Conservation (phyloP, 2,797 vertebrate species). For the Artibeus jamaicensis region DNA sequence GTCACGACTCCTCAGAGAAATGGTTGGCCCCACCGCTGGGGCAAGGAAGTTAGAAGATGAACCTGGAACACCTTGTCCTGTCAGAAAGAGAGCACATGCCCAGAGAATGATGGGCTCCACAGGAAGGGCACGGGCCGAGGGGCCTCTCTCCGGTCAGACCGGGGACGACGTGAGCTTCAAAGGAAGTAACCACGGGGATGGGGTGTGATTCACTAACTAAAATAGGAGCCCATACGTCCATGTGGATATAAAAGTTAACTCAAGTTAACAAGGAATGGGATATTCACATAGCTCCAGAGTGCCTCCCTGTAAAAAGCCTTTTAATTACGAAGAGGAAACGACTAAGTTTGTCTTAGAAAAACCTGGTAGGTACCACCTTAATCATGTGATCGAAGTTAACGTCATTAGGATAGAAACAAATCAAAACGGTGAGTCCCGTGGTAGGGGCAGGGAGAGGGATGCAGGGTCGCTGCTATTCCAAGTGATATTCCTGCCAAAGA, state of each 20-base stretch:
- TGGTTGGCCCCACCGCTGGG: neutral
- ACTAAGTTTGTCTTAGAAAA: neutral
- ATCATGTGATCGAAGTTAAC: neutral
- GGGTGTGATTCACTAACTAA: neutral
- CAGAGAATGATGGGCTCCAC: fast-evolving
- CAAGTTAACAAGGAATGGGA: neutral
- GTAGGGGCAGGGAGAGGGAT: neutral
- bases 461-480: neutral
- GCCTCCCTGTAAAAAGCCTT: neutral
- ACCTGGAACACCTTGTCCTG: neutral
- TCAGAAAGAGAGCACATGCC: neutral
- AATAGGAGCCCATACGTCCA: neutral
- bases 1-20: neutral
- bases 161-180: neutral
- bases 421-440: no score
- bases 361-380: neutral
- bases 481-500: neutral
- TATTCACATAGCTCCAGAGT: neutral
- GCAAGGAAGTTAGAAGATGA: neutral
- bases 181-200: neutral
- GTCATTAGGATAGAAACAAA: neutral
- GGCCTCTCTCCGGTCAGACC: neutral
- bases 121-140: neutral
- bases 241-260: neutral
- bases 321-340: neutral